Evolutionary conservation across 2,888 invertebrate genomes (phyloP), one percentile per base, ranked within the genome.

Genomic region (Zelleria hepariella): DNA sequence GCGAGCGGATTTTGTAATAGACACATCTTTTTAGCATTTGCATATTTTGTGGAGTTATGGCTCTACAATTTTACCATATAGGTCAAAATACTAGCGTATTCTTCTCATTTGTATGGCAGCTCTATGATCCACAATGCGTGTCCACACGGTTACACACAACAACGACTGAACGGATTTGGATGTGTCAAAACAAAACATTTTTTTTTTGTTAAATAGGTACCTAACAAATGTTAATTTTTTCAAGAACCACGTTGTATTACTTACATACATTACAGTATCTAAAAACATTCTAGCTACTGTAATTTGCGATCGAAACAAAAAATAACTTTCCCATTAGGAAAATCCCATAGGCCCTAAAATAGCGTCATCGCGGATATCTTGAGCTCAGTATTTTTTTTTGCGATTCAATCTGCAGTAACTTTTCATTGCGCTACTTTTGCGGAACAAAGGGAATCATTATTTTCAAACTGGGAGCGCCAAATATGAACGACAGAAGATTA

Each of bases 371-470:
- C 32, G 32, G 32, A 42, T 42, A 42, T 42, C 32, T 42, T 42
- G 32, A 42, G 8, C 21, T 10, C 53, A 23, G 21, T 8, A 23
- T 24, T 23, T 73, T n/a, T 72, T 69, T 68, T 67, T 68, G 66
- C 69, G 68, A 72, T 77, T 73, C 74, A 76, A 78, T 78, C 75
- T 78, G 79, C 75, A 79, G 74, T 80, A 78, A 75, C 72, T 78
- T 75, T 74, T 72, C 78, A 79, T 75, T 65, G 68, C 66, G 67
- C 65, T 66, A 67, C 67, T 65, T 71, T 70, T 67, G 63, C 60
- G 66, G 69, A 64, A 64, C 68, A 71, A 73, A 68, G 65, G 70
- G 63, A 62, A 64, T 64, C 69, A 70, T 74, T 73, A 72, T 70
- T 71, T 68, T 65, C 65, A 42, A 42, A 42, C 32, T 42, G 32